These are phyloP conservation scores for Paramormyrops hopkinsi DNA, from an alignment of 2,797 vertebrate species.

Conservation along the genomic window DNA sequence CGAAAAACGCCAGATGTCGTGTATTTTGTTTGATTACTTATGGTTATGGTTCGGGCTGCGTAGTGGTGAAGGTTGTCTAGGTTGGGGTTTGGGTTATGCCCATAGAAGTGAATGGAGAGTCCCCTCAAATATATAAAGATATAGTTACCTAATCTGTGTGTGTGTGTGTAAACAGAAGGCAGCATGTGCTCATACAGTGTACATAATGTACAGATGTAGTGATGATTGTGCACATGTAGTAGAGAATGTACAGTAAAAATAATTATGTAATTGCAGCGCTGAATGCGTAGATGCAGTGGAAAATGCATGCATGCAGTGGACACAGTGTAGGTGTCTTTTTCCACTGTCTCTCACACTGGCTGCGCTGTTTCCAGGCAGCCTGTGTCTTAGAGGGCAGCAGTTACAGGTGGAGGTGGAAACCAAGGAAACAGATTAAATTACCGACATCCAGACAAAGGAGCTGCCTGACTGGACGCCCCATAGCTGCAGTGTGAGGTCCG, in stretches of 20 bases:
- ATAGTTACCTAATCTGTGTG: not conserved
- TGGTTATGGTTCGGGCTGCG: not conserved
- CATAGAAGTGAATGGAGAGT: not conserved
- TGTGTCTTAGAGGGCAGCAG: not conserved
- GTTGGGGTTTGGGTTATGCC: not conserved
- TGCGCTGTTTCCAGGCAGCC: not conserved
- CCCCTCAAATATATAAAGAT: not conserved
- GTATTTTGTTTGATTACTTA: not conserved
- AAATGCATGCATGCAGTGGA: not conserved
- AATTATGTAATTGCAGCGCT: not conserved
- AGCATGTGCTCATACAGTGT: not conserved
- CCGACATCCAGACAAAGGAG: not conserved
- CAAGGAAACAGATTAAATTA: conserved; percentile 1
- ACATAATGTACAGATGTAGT: not conserved
- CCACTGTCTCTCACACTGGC: not conserved
- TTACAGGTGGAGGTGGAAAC: not conserved
- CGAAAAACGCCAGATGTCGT: not conserved
- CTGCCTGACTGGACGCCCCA: not conserved
- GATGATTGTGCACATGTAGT: not conserved
- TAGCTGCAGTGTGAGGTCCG: not conserved
- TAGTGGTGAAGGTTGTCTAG: not conserved
- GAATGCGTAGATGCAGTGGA: not conserved
- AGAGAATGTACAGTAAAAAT: not conserved
- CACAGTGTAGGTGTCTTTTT: not conserved
- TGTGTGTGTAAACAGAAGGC: not conserved